Evolutionary conservation across 2,113 vertebrate genomes (phyloP).

Genomic region (Tetrax tetrax): DNA sequence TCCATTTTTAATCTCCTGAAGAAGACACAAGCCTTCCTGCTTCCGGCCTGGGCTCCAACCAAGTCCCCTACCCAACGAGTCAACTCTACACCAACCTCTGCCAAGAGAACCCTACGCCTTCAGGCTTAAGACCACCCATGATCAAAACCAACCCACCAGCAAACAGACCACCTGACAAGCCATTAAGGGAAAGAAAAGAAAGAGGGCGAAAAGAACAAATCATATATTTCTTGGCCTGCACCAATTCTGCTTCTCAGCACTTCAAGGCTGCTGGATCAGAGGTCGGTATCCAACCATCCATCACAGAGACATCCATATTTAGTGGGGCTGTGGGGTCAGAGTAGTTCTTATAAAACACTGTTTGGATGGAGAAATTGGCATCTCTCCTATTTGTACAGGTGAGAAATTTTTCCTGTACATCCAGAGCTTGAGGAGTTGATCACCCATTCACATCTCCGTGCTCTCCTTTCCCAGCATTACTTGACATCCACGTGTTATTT

Average conservation of each 20-base stretch:
- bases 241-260: background rate
- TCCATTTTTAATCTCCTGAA: background rate
- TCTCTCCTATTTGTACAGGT: background rate
- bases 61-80: background rate
- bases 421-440: background rate
- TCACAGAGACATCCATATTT: rapidly evolving
- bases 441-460: background rate
- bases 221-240: background rate
- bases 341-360: background rate
- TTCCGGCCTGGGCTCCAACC: background rate
- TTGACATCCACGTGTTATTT: background rate
- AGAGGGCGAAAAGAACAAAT: background rate
- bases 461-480: too few species aligned
- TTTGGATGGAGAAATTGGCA: background rate
- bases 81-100: background rate
- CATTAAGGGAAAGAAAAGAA: background rate
- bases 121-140: background rate
- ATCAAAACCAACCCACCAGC: background rate
- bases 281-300: background rate
- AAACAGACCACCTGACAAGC: background rate
- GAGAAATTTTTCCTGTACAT: background rate
- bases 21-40: background rate
- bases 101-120: rapidly evolving
- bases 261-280: background rate
- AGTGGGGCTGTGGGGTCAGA: background rate